A percentile compares a stretch with the other conserved stretches of the same genome.
These are phyloP conservation scores for Sarcophaga peregrina DNA, from an alignment of 1,140 invertebrate genomes.

Conservation along the genomic window DNA sequence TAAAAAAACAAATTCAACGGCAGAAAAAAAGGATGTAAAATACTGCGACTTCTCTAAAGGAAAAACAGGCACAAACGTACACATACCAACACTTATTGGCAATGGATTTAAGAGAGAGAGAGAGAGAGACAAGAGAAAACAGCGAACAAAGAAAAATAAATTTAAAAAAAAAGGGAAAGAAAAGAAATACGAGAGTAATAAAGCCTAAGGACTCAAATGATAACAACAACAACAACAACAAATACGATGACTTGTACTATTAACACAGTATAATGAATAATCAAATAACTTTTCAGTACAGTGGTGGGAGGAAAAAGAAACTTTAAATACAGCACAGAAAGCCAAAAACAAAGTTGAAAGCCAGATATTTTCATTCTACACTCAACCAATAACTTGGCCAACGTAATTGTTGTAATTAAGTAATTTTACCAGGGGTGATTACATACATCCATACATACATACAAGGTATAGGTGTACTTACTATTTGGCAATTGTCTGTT, in stretches of 20 bases:
- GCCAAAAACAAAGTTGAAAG: background rate
- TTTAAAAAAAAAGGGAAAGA: background rate
- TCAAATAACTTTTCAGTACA: background rate
- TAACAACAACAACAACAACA: background rate
- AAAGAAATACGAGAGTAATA: background rate
- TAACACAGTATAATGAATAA: slow-evolving; percentile 6
- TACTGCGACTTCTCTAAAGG: too few species aligned
- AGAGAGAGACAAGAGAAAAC: too few species aligned
- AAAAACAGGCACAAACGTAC: background rate
- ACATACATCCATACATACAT: too few species aligned
- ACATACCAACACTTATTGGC: background rate
- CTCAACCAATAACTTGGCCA: slow-evolving; percentile 7
- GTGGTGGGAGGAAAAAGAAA: background rate
- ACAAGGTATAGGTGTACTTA: too few species aligned
- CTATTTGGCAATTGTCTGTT: too few species aligned
- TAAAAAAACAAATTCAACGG: background rate
- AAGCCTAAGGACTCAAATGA: slow-evolving; percentile 4
- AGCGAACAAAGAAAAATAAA: background rate
- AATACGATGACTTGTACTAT: background rate
- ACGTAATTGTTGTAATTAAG: slow-evolving; percentile 28
- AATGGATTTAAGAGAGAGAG: too few species aligned
- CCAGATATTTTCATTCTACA: background rate
- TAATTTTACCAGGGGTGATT: background rate
- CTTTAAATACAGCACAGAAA: background rate
- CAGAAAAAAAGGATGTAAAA: slow-evolving; percentile 1